Conservation (phyloP, 2,797 vertebrate genomes). For the Catamblyrhynchus diadema region DNA sequence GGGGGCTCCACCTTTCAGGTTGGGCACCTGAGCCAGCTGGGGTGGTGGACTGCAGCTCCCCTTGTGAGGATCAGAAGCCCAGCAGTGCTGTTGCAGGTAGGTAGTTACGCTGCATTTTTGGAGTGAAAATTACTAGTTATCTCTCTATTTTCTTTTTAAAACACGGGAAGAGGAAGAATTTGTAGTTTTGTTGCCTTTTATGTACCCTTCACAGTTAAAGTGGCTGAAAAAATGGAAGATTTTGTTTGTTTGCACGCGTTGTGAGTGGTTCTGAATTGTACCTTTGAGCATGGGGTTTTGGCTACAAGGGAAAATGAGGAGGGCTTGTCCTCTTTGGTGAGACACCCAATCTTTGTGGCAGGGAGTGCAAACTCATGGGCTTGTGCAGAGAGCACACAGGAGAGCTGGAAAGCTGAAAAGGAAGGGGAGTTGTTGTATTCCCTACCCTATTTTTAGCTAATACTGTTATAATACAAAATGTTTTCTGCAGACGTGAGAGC, state of each 20-base stretch:
- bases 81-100: neutral
- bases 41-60: neutral
- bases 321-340: neutral
- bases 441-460: neutral
- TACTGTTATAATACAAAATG: neutral
- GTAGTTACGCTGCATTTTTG: neutral
- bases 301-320: neutral
- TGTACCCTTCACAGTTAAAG: neutral
- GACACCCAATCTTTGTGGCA: neutral
- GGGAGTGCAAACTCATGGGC: neutral
- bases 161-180: neutral
- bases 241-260: accelerated
- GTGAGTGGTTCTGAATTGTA: neutral
- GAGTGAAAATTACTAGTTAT: neutral
- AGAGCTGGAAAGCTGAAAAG: neutral
- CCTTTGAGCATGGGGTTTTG: neutral
- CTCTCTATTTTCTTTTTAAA: neutral
- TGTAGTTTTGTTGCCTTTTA: neutral
- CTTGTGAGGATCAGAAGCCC: neutral
- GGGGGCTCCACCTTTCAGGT: accelerated
- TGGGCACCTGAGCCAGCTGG: neutral
- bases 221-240: neutral
- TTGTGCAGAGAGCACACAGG: neutral
- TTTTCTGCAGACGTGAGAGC: neutral
- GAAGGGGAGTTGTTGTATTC: neutral